Evolutionary conservation across 2,797 vertebrate genomes (phyloP), one percentile per base, ranked within the genome.

Genomic region (Malurus splendens): DNA sequence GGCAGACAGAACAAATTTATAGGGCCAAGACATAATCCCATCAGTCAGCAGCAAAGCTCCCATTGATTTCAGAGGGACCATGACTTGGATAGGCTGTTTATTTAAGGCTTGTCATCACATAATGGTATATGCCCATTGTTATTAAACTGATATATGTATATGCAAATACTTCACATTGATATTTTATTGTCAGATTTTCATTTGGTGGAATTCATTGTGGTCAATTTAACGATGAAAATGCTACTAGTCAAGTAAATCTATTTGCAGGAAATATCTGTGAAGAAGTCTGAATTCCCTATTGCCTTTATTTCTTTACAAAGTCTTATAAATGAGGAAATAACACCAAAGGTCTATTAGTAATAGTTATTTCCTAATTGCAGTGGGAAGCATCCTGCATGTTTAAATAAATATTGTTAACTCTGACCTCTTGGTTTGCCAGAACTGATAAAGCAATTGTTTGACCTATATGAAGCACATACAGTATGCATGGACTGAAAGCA

Each of bases 371-470:
- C 97, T 98, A 98, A 98, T 97, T 97, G 97, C 95, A 94, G 96
- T 83, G 97, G 97, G 97, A 98, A 98, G 97, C 97, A 98, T 98
- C 98, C 97, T 97, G 97, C 93, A 97, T 97, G 96, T 98, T 98
- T 98, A 98, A 98, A 98, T 97, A 98, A 98, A 98, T 98, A 98
- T 97, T 97, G 97, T 98, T 98, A 98, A 97, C 96, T 95, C 93
- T 97, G 98, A 98, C 98, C 98, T 96, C 92, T 96, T 90, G 93
- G 96, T 97, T 97, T 96, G 94, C 95, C 94, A 96, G 95, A 92
- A 93, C 96, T 97, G 98, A 98, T 98, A 98, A 98, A 97, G 94
- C 96, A 95, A 96, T 95, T 97, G 94, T 96, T 97, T 97, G 97
- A 97, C 97, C 97, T 97, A 96, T 96, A 96, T 77, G 96, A 96